Percentiles rank a stretch among this genome's conserved stretches.
phyloP scores from a whole-genome alignment of 92 coral and sea anemone genomes.

The Zoanthus solanderi region DNA sequence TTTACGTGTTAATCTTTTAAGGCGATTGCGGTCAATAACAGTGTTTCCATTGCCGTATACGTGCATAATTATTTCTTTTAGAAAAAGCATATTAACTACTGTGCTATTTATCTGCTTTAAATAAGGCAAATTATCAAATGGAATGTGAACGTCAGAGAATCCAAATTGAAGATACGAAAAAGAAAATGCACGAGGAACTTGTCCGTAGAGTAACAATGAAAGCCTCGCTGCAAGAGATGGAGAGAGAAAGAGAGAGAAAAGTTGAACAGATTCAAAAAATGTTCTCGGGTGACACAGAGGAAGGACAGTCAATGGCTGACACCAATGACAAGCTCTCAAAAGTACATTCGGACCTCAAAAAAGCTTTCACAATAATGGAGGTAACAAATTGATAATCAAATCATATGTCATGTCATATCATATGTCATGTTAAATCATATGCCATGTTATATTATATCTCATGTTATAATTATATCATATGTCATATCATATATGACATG shows the following conservation, averaged over 20 bases:
- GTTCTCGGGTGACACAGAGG: slow-evolving; percentile 70
- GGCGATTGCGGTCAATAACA: too few species aligned
- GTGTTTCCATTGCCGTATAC: too few species aligned
- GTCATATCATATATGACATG: too few species aligned
- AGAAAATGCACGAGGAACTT: slow-evolving; percentile 84
- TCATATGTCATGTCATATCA: too few species aligned
- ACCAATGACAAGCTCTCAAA: slow-evolving; percentile 78
- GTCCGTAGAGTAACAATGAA: slow-evolving; percentile 74
- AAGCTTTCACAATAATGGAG: slow-evolving; percentile 85
- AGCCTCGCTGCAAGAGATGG: slow-evolving; percentile 69
- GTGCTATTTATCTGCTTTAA: not conserved
- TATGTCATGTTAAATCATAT: too few species aligned
- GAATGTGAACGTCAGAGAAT: slow-evolving; percentile 83
- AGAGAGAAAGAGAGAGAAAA: slow-evolving; percentile 76
- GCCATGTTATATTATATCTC: too few species aligned
- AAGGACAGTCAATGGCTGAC: slow-evolving; percentile 88
- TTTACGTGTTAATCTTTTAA: not conserved
- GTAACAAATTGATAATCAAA: slow-evolving; percentile 23
- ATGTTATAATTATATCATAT: too few species aligned
- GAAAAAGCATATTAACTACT: not conserved
- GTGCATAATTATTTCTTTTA: not conserved
- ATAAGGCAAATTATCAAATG: slow-evolving; percentile 85
- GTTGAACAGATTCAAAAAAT: slow-evolving; percentile 73
- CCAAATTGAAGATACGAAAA: slow-evolving; percentile 70
- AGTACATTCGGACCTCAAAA: slow-evolving; percentile 85